Conservation (phyloP, 2,797 vertebrate species). For the Neosalanx taihuensis region DNA sequence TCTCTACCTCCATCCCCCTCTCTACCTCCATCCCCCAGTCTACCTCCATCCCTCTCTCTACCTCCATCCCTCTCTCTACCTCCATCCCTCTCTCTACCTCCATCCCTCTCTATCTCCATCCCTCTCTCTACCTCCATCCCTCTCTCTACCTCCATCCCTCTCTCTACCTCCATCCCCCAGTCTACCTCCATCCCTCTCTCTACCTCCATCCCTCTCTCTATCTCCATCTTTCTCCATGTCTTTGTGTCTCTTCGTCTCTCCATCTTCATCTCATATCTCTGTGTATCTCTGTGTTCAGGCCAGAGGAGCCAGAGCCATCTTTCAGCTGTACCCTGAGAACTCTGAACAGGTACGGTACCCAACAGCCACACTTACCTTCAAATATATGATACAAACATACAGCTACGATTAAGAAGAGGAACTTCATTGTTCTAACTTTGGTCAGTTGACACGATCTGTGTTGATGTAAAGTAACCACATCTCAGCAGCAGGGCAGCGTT, state of each 20-base stretch:
- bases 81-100: not conserved
- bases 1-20: not conserved
- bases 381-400: too few relatives aligned
- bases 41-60: not conserved
- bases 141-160: not conserved
- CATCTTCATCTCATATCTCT: too few relatives aligned
- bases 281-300: conserved; percentile 64
- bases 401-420: too few relatives aligned
- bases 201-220: not conserved
- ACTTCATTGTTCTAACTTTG: not conserved
- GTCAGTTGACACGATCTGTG: not conserved
- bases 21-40: not conserved
- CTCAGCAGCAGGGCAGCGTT: not conserved
- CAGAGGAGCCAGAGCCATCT: conserved; percentile 85
- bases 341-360: conserved; percentile 81
- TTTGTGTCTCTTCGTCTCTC: too few relatives aligned
- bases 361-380: not conserved
- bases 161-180: not conserved
- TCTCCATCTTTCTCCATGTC: too few relatives aligned
- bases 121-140: not conserved
- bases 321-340: conserved; percentile 96
- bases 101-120: not conserved
- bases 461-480: not conserved
- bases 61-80: not conserved
- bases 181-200: not conserved